Evolutionary conservation across 1,140 invertebrate species (phyloP), one percentile per base, ranked within the genome.

Genomic region (Pogonomyrmex barbatus): DNA sequence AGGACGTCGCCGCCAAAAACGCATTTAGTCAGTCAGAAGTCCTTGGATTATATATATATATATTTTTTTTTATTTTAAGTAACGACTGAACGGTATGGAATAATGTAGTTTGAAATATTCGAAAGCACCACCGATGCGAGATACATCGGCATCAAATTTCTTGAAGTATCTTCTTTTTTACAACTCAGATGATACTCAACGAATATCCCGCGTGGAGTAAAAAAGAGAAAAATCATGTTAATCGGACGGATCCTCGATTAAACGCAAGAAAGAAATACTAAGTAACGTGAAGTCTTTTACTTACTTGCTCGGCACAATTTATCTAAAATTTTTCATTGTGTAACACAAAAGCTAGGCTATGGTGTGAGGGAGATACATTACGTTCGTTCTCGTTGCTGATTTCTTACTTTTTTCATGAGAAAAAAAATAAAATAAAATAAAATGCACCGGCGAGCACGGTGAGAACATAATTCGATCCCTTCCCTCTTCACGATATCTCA

Each of bases 281-380:
- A 92, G 90, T 94, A 94, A 87, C 88, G 93, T 95, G 94, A 94
- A 94, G 91, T 94, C 91, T 79, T 94, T 94, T 94, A 95, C 93
- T 95, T 95, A 94, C 93, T 94, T 92, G 89, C 91, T 92, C 90
- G 91, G 92, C 91, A 92, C 91, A 89, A 94, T 91, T 94, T 93
- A 93, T 93, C 91, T 94, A 94, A 91, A 92, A 94, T 93, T 87
- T 88, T 93, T 92, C 87, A 81, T 81, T 54, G 87, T 93, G 91
- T 93, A 91, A 94, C 93, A 94, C 92, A 93, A 93, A 94, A 94
- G 93, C 93, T 94, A 94, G 81, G 89, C 89, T 89, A 91, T 92
- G 88, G 88, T 92, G 92, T 92, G 91, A 91, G 90, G 92, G 79
- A 92, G 62, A 88, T 91, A 89, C 83, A 86, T 88, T 89, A 88